Evolutionary conservation across 1,140 invertebrate species (phyloP).

Genomic region (Aporrectodea caliginosa): DNA sequence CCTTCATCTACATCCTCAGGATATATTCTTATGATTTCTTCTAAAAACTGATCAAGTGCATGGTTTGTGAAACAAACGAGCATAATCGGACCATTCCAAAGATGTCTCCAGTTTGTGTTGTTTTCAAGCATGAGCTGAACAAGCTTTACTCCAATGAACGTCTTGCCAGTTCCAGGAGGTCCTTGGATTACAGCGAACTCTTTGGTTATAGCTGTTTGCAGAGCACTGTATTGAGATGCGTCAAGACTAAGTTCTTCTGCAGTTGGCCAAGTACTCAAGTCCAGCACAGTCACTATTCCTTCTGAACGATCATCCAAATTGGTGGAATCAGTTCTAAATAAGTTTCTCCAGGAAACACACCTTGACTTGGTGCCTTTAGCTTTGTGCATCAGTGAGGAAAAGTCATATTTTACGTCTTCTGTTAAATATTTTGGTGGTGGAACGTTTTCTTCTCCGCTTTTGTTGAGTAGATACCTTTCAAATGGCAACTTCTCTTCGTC

Average conservation of each 20-base stretch:
- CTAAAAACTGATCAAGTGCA: conserved; percentile 77
- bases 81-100: conserved; percentile 60
- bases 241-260: conserved; percentile 48
- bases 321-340: conserved; percentile 36
- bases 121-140: conserved; percentile 50
- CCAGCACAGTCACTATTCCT: conserved; percentile 59
- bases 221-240: conserved; percentile 56
- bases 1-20: too few relatives aligned
- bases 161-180: conserved; percentile 53
- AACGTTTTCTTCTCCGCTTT: too few relatives aligned
- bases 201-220: conserved; percentile 55
- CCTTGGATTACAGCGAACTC: conserved; percentile 69
- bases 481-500: too few relatives aligned
- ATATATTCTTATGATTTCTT: conserved; percentile 62
- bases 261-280: conserved; percentile 41
- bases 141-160: conserved; percentile 52
- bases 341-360: conserved; percentile 33
- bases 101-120: conserved; percentile 61
- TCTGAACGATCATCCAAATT: conserved; percentile 23
- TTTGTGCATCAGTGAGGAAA: conserved; percentile 67
- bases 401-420: conserved; percentile 35
- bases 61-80: conserved; percentile 79
- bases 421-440: conserved; percentile 50
- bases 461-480: too few relatives aligned
- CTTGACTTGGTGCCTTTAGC: conserved; percentile 47